Percentiles rank a stretch among this genome's conserved stretches.
phyloP scores from a whole-genome alignment of 2,113 vertebrate species.

The Rostratula benghalensis region DNA sequence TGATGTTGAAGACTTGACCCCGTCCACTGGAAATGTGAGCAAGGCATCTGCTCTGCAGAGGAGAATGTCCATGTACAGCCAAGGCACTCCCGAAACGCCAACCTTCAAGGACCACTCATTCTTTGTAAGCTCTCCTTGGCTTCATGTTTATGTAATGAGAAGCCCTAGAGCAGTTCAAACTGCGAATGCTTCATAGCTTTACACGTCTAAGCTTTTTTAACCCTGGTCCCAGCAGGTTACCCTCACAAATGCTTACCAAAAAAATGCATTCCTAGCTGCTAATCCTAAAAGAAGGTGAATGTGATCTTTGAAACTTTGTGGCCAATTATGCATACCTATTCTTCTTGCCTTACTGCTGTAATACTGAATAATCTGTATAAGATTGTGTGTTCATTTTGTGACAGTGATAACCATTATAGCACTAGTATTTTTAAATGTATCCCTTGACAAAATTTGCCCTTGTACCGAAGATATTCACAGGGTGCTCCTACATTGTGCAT shows the following conservation, averaged over 20 bases:
- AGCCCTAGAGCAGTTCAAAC: background rate
- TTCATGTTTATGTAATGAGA: background rate
- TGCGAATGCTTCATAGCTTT: constrained; percentile 14
- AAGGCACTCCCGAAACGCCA: constrained; percentile 95
- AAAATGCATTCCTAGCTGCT: background rate
- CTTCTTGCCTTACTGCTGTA: background rate
- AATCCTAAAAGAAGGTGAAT: background rate
- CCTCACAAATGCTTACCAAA: background rate
- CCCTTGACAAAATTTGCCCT: background rate
- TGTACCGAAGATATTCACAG: background rate
- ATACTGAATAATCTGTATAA: background rate
- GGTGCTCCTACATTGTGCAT: background rate
- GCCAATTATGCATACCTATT: background rate
- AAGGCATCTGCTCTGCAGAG: constrained; percentile 91
- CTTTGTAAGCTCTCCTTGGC: constrained; percentile 85
- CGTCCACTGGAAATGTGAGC: constrained; percentile 87
- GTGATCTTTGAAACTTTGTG: background rate
- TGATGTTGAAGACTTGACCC: constrained; percentile 92
- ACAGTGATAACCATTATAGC: background rate
- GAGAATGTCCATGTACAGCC: constrained; percentile 95
- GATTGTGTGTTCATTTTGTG: background rate
- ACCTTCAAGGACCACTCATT: constrained; percentile 92
- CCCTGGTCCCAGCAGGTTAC: background rate
- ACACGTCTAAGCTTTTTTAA: background rate
- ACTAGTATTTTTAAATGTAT: background rate